These are phyloP conservation scores for Plotosus lineatus DNA, from an alignment of 2,113 vertebrate species.

Conservation along the genomic window DNA sequence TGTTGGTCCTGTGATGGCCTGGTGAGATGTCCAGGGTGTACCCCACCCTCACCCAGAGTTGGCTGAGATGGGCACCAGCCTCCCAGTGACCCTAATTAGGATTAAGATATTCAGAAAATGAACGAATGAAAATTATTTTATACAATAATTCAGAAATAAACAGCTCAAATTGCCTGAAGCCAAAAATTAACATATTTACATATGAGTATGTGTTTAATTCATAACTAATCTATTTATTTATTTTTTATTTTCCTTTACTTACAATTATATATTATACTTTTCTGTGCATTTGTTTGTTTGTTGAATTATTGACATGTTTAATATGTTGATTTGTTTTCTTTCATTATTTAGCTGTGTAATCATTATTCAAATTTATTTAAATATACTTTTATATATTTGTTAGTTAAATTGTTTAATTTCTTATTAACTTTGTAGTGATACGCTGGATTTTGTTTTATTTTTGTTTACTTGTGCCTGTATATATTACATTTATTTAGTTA, in stretches of 20 bases:
- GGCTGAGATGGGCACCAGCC: too few species aligned
- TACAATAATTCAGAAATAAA: too few species aligned
- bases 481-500: background rate
- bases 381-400: background rate
- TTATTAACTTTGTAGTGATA: background rate
- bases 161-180: too few species aligned
- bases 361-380: background rate
- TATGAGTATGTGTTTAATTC: too few species aligned
- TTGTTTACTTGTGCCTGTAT: background rate
- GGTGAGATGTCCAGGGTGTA: too few species aligned
- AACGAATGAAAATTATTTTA: too few species aligned
- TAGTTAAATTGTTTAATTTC: background rate
- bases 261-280: background rate
- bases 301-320: background rate
- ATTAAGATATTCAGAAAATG: too few species aligned
- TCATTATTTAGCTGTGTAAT: background rate
- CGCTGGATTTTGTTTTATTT: background rate
- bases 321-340: background rate
- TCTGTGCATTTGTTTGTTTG: background rate
- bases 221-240: background rate
- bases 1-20: too few species aligned
- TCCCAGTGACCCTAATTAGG: too few species aligned
- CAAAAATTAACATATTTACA: too few species aligned
- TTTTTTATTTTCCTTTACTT: background rate
- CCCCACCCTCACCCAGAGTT: too few species aligned